Base-by-base conservation (phyloP, 2,113 vertebrate species). In the Calyptomena viridis region DNA sequence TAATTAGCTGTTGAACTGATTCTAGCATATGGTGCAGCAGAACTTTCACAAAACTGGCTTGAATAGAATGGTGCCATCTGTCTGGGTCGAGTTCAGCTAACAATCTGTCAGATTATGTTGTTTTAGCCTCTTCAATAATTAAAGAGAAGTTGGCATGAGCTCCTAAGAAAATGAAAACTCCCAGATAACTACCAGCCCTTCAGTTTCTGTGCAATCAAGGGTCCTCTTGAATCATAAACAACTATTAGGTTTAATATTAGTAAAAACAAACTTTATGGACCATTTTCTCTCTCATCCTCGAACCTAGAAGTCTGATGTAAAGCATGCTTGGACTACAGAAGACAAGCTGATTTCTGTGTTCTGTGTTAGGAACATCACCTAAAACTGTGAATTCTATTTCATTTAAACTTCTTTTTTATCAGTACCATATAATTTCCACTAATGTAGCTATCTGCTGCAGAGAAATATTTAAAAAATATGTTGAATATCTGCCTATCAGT, bases 1-100 rank as follows among this genome's bases (percentile, higher is more conserved):
- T 91, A 95, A 78, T 96, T 95, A 96, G 62, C 69, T 87, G 18
- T 72, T 94, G 91, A 88, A 77, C 60, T 53, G 68, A 92, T 91
- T 94, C 56, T 95, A 75, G 31, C 66, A 94, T 82, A 86, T 95
- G 82, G 87, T 58, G 62, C 42, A 62, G 78, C 84, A 81, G 49
- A 89, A 67, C 39, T 85, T 89, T 77, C 74, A n/a, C 83, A 56
- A 94, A 96, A 91, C 19, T 69, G 25, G 80, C 90, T 96, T 80
- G 60, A 55, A 87, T 83, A 58, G 83, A 75, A 49, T 67, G 20
- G 20, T 77, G 50, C 75, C 89, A 94, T 67, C 84, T 91, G 46
- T 67, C 72, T 92, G 67, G 15, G 46, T 19, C 60, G 35, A 94
- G 47, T 77, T 92, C 80, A 93, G 96, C n/a, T 81, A 95, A 78